Base-by-base conservation (phyloP, 2,888 invertebrate species). In the Plutella xylostella region DNA sequence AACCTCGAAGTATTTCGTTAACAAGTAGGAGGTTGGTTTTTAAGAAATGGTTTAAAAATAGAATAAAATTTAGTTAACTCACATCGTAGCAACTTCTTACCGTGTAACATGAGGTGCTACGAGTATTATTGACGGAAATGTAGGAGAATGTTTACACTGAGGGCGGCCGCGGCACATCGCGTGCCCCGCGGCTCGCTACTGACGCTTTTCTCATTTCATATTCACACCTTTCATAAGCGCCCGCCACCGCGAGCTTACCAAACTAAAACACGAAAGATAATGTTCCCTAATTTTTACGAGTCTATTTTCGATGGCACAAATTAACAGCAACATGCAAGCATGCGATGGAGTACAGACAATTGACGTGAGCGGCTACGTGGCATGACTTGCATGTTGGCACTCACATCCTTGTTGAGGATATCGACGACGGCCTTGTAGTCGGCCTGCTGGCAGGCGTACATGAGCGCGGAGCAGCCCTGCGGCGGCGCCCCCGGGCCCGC, bases 391-490 rank as follows among this genome's bases (percentile, higher is more conserved):
- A 18, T n/a, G n/a, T n/a, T n/a, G 22, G 25, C 46, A 86, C 87
- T 86, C 86, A 93, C 93, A 87, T 92, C 91, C 64, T 88, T 90
- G 61, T 89, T 88, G 57, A 95, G 86, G 56, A 92, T 87, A 57
- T 88, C 88, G 55, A 91, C 85, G 54, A 94, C 93, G 55, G 89
- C 87, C 53, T 88, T 87, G 69, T 92, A 90, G 79, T 93, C 90
- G 43, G 91, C 93, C 70, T 94, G 94, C 76, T 95, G 95, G 68
- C 94, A 94, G 61, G 94, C 94, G 82, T 94, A 93, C 94, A 96
- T 95, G 65, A 96, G 89, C 58, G 90, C 88, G 53, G 94, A 92
- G 72, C 94, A 93, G 61, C 94, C 92, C 63, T 86, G 86, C 55
- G 83, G 83, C 57, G 78, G 72, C 46, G 72, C 62, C 61, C 59